Conservation (phyloP, 2,888 invertebrate species). For the Andrena bicolor region DNA sequence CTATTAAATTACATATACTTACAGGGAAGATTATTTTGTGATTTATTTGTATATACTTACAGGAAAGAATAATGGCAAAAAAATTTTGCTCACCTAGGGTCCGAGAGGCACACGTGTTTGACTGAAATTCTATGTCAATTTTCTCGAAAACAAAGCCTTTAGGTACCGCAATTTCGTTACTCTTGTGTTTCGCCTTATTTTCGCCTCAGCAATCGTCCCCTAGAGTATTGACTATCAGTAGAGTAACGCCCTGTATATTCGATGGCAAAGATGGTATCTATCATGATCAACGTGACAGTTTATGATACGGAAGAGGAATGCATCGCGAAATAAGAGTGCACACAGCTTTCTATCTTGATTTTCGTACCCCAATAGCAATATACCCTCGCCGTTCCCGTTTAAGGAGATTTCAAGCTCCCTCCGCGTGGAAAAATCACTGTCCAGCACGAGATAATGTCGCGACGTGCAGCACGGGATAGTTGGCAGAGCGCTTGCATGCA, state of each 20-base stretch:
- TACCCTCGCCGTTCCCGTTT: conserved; percentile 20
- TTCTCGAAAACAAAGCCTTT: background rate
- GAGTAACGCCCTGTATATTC: no score
- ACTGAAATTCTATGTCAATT: background rate
- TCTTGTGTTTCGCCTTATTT: no score
- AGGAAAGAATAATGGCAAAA: no score
- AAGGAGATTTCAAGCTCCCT: conserved; percentile 13
- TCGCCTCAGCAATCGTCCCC: no score
- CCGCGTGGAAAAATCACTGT: conserved; percentile 44
- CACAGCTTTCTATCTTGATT: no score
- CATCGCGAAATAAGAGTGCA: background rate
- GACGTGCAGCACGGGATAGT: background rate
- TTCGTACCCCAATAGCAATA: no score
- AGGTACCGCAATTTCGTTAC: no score
- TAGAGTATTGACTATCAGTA: no score
- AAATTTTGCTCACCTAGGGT: no score
- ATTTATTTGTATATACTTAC: no score
- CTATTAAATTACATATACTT: no score
- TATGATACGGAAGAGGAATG: background rate
- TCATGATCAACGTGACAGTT: background rate
- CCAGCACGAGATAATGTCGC: conserved; percentile 35
- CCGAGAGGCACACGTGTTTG: background rate
- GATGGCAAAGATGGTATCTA: background rate
- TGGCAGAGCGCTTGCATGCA: conserved; percentile 21
- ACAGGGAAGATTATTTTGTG: no score